Conservation (phyloP, 2,888 invertebrate species). For the Spialia ferax region DNA sequence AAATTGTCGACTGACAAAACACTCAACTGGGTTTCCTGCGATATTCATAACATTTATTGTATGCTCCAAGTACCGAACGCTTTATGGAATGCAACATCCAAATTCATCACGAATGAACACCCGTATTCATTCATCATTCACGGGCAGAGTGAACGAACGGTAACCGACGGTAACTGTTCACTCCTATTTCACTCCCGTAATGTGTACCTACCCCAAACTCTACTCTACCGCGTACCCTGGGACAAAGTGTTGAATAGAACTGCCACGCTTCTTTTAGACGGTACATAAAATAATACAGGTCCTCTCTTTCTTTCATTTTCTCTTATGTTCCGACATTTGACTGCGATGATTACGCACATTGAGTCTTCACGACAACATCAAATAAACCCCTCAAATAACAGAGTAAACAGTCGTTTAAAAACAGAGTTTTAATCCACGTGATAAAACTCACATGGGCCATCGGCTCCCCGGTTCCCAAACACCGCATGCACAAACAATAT, state of each 20-base stretch:
- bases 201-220: no score
- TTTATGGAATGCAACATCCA: constrained; percentile 1
- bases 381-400: not conserved
- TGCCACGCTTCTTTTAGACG: not conserved
- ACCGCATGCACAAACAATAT: constrained; percentile 77
- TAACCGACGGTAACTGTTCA: no score
- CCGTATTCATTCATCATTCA: no score
- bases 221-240: no score
- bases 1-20: constrained; percentile 68
- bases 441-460: constrained; percentile 3
- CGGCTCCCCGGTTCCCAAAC: constrained; percentile 58
- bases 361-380: not conserved
- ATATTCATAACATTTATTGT: not conserved
- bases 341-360: not conserved
- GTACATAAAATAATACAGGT: no score
- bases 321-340: no score
- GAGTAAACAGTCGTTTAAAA: constrained; percentile 2
- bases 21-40: constrained; percentile 53
- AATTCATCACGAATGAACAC: not conserved
- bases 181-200: no score
- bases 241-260: no score
- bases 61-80: not conserved
- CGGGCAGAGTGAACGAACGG: no score
- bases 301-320: no score
- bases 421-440: not conserved